Evolutionary conservation across 2,888 invertebrate genomes (phyloP), one percentile per base, ranked within the genome.

Genomic region (Eristalis arbustorum): DNA sequence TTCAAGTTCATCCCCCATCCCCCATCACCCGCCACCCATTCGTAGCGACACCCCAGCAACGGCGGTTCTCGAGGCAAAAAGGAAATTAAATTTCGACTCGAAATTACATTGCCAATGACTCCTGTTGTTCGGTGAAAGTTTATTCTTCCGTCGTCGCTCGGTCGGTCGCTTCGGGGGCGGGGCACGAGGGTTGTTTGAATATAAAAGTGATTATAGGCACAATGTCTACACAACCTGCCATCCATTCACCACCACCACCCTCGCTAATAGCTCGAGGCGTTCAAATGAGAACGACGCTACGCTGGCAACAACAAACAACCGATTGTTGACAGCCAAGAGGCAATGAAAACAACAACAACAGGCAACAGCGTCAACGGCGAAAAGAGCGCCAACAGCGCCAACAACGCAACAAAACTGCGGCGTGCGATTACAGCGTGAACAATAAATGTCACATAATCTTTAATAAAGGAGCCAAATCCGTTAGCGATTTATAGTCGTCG

Each of bases 401-500:
- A 31, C 42, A 80, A 79, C 75, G 74, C 77, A 81, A 84, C 84
- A 88, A 84, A 81, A 77, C 81, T 88, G 77, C 71, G 88, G 88
- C 80, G 67, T 73, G 77, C 89, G 91, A 91, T 91, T 91, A 91
- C 90, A 91, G 91, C 91, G 91, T 91, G 90, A 91, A 91, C 91
- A 92, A 92, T 92, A 92, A 92, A 92, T 92, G 92, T 92, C 92
- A 92, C 91, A 91, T 92, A 92, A 92, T 91, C 91, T 91, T 90
- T 91, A 91, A 92, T 90, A 89, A 89, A 90, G 78, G 87, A 87
- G 74, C 87, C 71, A 87, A 87, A 87, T 87, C 87, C 87, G 87
- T 87, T 68, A 83, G 87, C 87, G 83, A 87, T 87, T 87, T 87
- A 87, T 75, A 79, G 87, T 72, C 31, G 31, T 62, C 57, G 28